These are phyloP conservation scores for Nipponacmea schrenckii DNA, from an alignment of 2,888 invertebrate genomes.

Conservation along the genomic window DNA sequence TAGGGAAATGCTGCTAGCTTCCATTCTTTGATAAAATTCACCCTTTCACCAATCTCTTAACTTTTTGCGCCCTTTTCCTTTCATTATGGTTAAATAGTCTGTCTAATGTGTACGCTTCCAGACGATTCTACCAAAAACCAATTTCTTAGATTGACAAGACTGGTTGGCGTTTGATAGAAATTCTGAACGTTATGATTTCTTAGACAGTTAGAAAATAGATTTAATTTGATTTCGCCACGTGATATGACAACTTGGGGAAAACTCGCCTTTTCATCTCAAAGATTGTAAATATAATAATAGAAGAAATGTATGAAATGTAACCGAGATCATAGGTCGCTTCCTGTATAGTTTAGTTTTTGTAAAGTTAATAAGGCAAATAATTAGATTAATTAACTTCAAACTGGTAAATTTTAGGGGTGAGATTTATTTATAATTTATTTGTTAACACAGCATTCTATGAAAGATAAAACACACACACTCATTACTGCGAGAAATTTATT, in stretches of 20 bases:
- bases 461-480: too few relatives aligned
- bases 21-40: constrained; percentile 6
- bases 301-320: not conserved
- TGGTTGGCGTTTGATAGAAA: not conserved
- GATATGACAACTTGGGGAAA: not conserved
- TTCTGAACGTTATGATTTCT: not conserved
- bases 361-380: too few relatives aligned
- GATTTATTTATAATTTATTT: too few relatives aligned
- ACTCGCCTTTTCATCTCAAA: not conserved
- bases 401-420: too few relatives aligned
- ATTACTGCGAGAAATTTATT: too few relatives aligned
- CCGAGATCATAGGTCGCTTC: not conserved
- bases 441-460: too few relatives aligned
- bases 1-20: constrained; percentile 16
- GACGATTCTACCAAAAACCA: constrained; percentile 2
- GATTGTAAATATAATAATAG: not conserved
- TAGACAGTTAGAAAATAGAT: constrained; percentile 5
- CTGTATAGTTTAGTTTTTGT: too few relatives aligned
- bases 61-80: constrained; percentile 7
- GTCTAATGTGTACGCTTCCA: constrained; percentile 3
- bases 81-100: not conserved
- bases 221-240: constrained; percentile 8
- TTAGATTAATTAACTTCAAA: too few relatives aligned
- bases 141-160: constrained; percentile 7
- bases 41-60: constrained; percentile 9